Base-by-base conservation (phyloP, 2,113 vertebrate species). In the Alligator sinensis region DNA sequence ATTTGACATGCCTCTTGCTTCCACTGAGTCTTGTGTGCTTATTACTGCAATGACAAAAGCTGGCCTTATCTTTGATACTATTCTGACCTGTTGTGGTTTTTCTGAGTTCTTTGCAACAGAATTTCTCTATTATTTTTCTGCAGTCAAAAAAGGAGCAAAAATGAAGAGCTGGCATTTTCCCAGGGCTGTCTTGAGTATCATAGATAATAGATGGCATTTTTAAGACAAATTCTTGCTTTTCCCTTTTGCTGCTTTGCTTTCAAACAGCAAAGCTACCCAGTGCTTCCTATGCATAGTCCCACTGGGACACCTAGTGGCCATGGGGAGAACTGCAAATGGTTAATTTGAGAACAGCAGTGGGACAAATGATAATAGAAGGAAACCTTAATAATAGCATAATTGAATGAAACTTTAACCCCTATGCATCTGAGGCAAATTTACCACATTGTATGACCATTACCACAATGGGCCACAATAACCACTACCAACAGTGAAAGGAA, bases 1-100 rank as follows among this genome's bases (percentile, higher is more conserved):
- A 60, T 89, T 91, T 92, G 91, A 87, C 57, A 70, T 38, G 84
- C 25, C 4, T 28, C 13, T 84, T 94, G 61, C 54, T 77, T 90
- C 62, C 66, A 66, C 77, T 92, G 82, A 90, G 81, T 94, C 84
- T 91, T 89, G 93, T 88, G 94, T 80, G 86, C 84, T 62, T 80
- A 89, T 84, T 88, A 76, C 79, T 4, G 8, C 68, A 86, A 84
- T 58, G 81, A 86, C 21, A 82, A 76, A 81, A 68, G 74, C 87
- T 89, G 80, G 87, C 90, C 61, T 47, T 93, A 87, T 93, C 83
- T 96, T 78, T 86, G 70, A 70, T 87, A 89, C 47, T 47, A 9
- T 9, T 47, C 47, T 47, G 47, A 47, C 47, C 47, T 47, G 47
- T 9, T 47, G 47, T 9, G 47, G 47, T 8, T 9, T 47, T 47